phyloP scores from a whole-genome alignment of 2,797 vertebrate species.

The Chrysolophus pictus region DNA sequence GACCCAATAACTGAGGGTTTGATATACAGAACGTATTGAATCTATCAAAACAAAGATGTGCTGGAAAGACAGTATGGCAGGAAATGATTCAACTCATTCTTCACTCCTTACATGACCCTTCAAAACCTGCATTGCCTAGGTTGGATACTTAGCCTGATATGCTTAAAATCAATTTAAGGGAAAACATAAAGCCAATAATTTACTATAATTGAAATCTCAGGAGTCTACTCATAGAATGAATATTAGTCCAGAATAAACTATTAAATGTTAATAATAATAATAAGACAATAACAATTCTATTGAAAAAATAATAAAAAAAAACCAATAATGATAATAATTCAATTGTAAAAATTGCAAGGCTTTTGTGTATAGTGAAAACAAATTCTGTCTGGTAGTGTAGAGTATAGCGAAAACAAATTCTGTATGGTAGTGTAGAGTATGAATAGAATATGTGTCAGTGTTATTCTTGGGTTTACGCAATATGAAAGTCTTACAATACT shows the following conservation, averaged over 20 bases:
- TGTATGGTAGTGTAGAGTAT: neutral
- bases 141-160: neutral
- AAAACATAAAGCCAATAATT: neutral
- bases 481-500: slow-evolving; percentile 27
- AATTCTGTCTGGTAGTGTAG: neutral
- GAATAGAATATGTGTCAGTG: neutral
- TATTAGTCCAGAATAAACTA: neutral
- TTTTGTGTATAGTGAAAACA: neutral
- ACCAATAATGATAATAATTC: too few species aligned
- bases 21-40: neutral
- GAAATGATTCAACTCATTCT: neutral
- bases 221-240: neutral
- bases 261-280: neutral
- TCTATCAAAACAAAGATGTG: neutral
- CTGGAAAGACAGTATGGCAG: neutral
- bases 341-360: neutral
- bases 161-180: neutral
- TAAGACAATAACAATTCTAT: neutral
- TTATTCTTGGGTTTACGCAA: neutral
- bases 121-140: neutral
- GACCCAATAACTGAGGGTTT: neutral
- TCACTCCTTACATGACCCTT: neutral
- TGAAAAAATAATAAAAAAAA: neutral
- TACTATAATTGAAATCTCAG: neutral
- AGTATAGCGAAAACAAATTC: neutral